These are phyloP conservation scores for Callipepla californica DNA, from an alignment of 2,113 vertebrate species.

Conservation along the genomic window DNA sequence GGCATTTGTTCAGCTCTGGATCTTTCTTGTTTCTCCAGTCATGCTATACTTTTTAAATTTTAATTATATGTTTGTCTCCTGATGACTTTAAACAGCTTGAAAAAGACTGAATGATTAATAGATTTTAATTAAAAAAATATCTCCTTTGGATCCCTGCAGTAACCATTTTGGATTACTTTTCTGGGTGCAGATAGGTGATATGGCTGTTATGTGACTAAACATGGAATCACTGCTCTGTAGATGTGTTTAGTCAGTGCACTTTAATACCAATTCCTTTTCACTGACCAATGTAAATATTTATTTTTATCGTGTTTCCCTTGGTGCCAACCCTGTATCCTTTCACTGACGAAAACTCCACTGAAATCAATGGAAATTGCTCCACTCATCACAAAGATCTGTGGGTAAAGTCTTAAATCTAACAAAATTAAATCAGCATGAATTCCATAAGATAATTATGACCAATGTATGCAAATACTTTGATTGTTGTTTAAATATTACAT, in stretches of 20 bases:
- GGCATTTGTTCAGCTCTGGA: neutral
- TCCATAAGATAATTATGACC: neutral
- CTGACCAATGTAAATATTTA: slow-evolving; percentile 10
- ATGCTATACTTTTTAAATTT: neutral
- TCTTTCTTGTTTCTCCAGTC: neutral
- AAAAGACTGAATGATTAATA: neutral
- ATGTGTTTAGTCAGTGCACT: neutral
- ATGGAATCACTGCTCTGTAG: neutral
- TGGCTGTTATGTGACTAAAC: neutral
- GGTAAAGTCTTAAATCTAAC: neutral
- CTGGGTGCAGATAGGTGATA: neutral
- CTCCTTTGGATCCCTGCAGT: neutral
- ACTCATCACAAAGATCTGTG: neutral
- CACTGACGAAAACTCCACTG: neutral
- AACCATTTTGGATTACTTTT: neutral
- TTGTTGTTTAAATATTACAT: neutral
- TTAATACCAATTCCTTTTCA: slow-evolving; percentile 3
- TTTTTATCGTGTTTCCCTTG: slow-evolving; percentile 1
- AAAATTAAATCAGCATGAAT: neutral
- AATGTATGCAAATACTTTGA: neutral
- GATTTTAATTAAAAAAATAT: neutral
- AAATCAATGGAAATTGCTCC: neutral
- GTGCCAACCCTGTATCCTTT: neutral
- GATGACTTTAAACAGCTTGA: neutral
- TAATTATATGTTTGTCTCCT: neutral